phyloP scores from a whole-genome alignment of 2,113 vertebrate species.

The Puntigrus tetrazona region DNA sequence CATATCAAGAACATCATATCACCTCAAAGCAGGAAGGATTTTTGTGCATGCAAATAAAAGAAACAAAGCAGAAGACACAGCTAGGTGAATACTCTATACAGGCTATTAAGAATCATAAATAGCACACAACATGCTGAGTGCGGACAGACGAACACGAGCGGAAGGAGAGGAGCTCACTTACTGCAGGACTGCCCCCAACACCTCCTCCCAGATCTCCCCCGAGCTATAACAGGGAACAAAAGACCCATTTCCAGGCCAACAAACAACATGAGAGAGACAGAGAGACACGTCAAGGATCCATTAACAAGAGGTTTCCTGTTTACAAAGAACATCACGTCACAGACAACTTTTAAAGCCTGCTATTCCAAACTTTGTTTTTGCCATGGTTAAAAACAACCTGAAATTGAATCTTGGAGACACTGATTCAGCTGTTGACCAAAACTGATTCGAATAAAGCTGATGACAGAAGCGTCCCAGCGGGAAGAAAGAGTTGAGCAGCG shows the following conservation, averaged over 20 bases:
- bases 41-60: background rate
- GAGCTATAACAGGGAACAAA: conserved; percentile 84
- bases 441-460: background rate
- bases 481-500: background rate
- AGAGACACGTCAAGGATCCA: conserved; percentile 68
- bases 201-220: conserved; percentile 99
- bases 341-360: background rate
- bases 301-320: conserved; percentile 44
- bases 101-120: background rate
- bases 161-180: conserved; percentile 84
- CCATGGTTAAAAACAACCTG: background rate
- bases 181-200: conserved; percentile 99
- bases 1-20: background rate
- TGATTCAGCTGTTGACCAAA: background rate
- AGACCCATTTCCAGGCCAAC: conserved; percentile 62
- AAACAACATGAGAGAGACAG: conserved; percentile 24
- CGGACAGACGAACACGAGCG: conserved; percentile 38
- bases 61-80: conserved; percentile 12
- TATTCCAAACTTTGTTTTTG: background rate
- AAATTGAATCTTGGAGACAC: background rate
- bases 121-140: conserved; percentile 14
- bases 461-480: background rate
- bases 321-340: conserved; percentile 2
- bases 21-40: background rate
- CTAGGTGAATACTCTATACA: background rate